Evolutionary conservation across 2,888 invertebrate species (phyloP), one percentile per base, ranked within the genome.

Genomic region (Zonitis immaculata): DNA sequence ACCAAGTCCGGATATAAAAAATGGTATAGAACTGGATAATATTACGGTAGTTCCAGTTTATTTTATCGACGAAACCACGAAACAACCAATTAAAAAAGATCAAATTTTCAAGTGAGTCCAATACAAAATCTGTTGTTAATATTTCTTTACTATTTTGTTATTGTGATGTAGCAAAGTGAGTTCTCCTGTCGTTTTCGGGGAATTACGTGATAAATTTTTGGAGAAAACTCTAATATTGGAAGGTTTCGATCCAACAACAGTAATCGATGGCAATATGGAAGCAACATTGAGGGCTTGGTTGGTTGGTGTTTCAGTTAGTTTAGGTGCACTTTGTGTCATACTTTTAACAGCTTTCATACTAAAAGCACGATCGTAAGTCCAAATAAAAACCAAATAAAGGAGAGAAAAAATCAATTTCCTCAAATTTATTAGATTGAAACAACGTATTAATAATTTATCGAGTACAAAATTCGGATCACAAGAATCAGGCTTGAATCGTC

Each of bases 381-480:
- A n/a, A n/a, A n/a, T n/a, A n/a, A n/a, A n/a, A n/a, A n/a, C n/a
- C n/a, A n/a, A n/a, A n/a, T n/a, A n/a, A n/a, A n/a, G n/a, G n/a
- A n/a, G n/a, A n/a, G n/a, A n/a, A n/a, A n/a, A n/a, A n/a, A n/a
- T n/a, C n/a, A n/a, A n/a, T n/a, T n/a, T n/a, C n/a, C n/a, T n/a
- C n/a, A n/a, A n/a, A n/a, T n/a, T n/a, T n/a, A n/a, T n/a, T n/a
- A 86, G 85, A 2, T 70, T 87, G 43, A 81, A 80, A 56, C 77
- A 79, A 4, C 81, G 83, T 7, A 75, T 87, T 11, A 79, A 82
- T 59, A 85, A 83, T 3, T 73, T 87, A 11, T 82, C 84, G 0
- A 79, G 79, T 59, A 82, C 82, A 0, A 82, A 82, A 64, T 86
- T 84, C 71, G 85, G 83, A 0, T 86, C 86, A 0, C 76, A 81